These are phyloP conservation scores for Byasa hedistus DNA, from an alignment of 2,888 invertebrate genomes.

Conservation along the genomic window DNA sequence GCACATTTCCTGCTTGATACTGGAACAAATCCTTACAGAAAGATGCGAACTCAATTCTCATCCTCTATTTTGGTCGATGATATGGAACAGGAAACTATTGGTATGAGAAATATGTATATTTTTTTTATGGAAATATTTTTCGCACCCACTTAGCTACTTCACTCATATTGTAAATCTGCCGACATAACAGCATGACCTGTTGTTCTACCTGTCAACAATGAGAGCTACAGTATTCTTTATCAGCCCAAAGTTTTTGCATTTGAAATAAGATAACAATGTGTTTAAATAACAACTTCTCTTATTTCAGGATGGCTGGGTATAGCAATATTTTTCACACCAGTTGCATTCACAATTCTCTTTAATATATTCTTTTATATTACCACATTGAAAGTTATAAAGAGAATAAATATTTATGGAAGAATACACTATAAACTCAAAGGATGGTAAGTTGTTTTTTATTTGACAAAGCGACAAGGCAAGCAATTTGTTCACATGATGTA, in stretches of 20 bases:
- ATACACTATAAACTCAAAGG: conserved; percentile 93
- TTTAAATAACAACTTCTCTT: background rate
- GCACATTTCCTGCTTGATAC: conserved; percentile 90
- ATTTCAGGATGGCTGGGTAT: conserved; percentile 88
- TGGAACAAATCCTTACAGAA: conserved; percentile 74
- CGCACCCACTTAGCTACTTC: no score
- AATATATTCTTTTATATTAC: conserved; percentile 90
- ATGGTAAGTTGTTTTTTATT: conserved; percentile 75
- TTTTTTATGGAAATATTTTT: background rate
- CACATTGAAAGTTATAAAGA: conserved; percentile 87
- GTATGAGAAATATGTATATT: conserved; percentile 50
- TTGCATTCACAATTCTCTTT: conserved; percentile 88
- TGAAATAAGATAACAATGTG: background rate
- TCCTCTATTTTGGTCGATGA: conserved; percentile 74
- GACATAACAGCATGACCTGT: no score
- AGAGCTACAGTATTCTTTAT: no score
- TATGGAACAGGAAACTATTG: conserved; percentile 86
- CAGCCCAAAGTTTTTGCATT: no score
- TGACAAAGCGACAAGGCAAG: background rate
- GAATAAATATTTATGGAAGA: conserved; percentile 90
- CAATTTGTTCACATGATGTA: no score
- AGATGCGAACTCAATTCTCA: conserved; percentile 62
- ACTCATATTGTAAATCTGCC: conserved; percentile 7
- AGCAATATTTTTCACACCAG: conserved; percentile 90
- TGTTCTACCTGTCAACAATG: no score